phyloP scores from a whole-genome alignment of 2,113 vertebrate genomes.

The Cepphus grylle region DNA sequence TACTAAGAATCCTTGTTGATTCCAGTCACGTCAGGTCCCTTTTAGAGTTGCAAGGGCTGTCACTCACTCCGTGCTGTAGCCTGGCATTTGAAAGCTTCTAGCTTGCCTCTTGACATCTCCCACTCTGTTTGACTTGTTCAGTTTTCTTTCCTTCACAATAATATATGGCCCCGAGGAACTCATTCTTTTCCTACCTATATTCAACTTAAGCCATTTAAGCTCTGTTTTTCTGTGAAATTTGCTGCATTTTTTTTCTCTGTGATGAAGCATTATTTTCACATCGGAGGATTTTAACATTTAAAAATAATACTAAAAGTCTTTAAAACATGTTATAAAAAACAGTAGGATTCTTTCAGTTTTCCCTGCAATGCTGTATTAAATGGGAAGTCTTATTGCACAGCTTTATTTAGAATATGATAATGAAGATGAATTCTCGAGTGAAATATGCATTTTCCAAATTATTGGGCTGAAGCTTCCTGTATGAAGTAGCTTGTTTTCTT shows the following conservation, averaged over 20 bases:
- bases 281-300: not conserved
- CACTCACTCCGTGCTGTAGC: not conserved
- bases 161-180: not conserved
- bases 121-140: conserved; percentile 25
- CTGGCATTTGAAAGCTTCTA: conserved; percentile 40
- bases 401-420: not conserved
- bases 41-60: conserved; percentile 5
- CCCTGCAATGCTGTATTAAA: not conserved
- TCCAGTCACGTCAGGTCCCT: not conserved
- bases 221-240: conserved; percentile 19
- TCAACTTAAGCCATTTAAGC: not conserved
- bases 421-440: not conserved
- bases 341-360: not conserved
- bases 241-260: not conserved
- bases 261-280: not conserved
- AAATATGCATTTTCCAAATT: conserved; percentile 11
- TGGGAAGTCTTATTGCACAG: not conserved
- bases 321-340: not conserved
- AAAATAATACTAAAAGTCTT: not conserved
- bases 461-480: not conserved
- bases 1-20: not conserved
- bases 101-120: conserved; percentile 39
- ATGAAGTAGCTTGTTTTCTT: conserved; percentile 21
- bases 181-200: not conserved
- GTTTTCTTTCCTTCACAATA: conserved; percentile 46